These are phyloP conservation scores for Acestrorhynchus altus DNA, from an alignment of 2,797 vertebrate species.

Conservation along the genomic window DNA sequence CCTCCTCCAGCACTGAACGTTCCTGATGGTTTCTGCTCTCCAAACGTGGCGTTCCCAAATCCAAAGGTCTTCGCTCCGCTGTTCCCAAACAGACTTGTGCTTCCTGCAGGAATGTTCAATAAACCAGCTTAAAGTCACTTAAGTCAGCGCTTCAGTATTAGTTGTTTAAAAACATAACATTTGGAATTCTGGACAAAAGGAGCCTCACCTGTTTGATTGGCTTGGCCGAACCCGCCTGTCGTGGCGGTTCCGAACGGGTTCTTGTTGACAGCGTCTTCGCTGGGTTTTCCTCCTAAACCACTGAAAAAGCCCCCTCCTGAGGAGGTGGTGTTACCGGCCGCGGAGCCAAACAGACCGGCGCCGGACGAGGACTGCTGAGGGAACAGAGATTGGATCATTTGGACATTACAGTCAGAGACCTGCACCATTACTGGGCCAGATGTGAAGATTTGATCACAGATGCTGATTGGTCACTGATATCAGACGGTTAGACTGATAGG, in stretches of 20 bases:
- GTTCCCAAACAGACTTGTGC: slow-evolving; percentile 87
- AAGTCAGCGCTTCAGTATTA: too few relatives aligned
- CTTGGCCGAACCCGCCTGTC: slow-evolving; percentile 83
- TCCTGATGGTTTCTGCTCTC: slow-evolving; percentile 88
- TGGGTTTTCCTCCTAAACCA: slow-evolving; percentile 95
- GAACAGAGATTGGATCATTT: background rate
- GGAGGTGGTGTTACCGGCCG: slow-evolving; percentile 65
- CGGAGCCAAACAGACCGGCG: slow-evolving; percentile 84
- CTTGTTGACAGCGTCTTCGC: slow-evolving; percentile 94
- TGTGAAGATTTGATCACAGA: too few relatives aligned
- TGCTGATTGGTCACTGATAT: too few relatives aligned
- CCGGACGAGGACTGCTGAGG: slow-evolving; percentile 75
- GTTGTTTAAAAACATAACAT: too few relatives aligned
- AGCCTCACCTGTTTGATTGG: slow-evolving; percentile 70
- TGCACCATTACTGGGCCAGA: too few relatives aligned
- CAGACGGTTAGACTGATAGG: too few relatives aligned
- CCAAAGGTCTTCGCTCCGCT: slow-evolving; percentile 89
- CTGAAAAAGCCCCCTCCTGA: slow-evolving; percentile 89
- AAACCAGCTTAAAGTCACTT: background rate
- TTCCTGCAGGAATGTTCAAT: slow-evolving; percentile 67
- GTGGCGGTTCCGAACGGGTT: slow-evolving; percentile 89
- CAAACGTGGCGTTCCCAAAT: slow-evolving; percentile 84
- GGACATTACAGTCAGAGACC: too few relatives aligned
- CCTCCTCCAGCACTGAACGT: slow-evolving; percentile 91
- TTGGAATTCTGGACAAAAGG: background rate